phyloP scores from a whole-genome alignment of 2,888 invertebrate species.

The Eupeodes latifasciatus region DNA sequence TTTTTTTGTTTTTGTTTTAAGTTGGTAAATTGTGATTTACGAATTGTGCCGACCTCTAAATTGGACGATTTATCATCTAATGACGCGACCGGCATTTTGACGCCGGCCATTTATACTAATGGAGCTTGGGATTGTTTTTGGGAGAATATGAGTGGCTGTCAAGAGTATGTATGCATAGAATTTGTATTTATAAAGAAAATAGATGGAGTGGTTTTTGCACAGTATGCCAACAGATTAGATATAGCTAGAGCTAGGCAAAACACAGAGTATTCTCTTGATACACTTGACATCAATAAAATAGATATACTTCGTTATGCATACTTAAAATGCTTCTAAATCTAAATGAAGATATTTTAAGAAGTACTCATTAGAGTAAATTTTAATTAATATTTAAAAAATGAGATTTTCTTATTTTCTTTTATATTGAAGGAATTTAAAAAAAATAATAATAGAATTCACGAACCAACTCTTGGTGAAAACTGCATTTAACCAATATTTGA shows the following conservation, averaged over 20 bases:
- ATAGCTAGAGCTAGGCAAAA: neutral
- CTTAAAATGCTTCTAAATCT: too few species aligned
- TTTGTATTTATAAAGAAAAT: neutral
- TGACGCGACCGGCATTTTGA: constrained; percentile 40
- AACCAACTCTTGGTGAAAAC: too few species aligned
- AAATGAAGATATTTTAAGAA: too few species aligned
- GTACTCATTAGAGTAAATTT: neutral
- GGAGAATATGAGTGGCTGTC: constrained; percentile 35
- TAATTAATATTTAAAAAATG: too few species aligned
- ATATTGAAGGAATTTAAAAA: too few species aligned
- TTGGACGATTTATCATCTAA: constrained; percentile 34
- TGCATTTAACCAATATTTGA: too few species aligned
- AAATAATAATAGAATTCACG: too few species aligned
- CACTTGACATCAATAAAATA: neutral
- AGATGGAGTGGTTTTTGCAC: neutral
- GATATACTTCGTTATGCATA: too few species aligned
- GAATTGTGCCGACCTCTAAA: constrained; percentile 62
- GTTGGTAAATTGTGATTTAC: constrained; percentile 41
- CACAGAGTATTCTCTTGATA: neutral
- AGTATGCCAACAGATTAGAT: constrained; percentile 45
- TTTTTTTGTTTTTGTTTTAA: constrained; percentile 1
- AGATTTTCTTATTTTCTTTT: too few species aligned
- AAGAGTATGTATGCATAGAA: neutral
- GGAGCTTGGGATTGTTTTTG: constrained; percentile 47
- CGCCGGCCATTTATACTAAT: constrained; percentile 53